Evolutionary conservation across 2,113 vertebrate genomes (phyloP).

Genomic region (Uria aalge): DNA sequence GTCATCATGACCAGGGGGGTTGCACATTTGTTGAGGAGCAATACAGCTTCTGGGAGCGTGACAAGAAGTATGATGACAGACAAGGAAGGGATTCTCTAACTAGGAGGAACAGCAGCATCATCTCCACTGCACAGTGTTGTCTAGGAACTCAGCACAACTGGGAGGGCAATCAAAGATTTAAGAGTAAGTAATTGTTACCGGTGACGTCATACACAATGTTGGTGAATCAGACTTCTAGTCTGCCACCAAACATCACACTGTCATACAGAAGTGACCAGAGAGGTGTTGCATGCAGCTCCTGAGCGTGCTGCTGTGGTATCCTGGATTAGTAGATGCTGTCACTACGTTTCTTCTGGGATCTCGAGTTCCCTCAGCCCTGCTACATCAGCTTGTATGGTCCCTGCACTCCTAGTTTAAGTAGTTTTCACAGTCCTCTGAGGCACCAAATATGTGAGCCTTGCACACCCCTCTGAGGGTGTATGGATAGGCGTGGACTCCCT

Average conservation of each 20-base stretch:
- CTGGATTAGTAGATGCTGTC: neutral
- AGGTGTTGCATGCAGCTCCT: rapidly evolving
- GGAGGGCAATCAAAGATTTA: neutral
- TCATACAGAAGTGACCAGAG: neutral
- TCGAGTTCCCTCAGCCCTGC: neutral
- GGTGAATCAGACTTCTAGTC: neutral
- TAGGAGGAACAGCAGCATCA: neutral
- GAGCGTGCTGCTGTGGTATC: neutral
- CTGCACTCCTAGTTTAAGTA: neutral
- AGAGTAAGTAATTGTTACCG: neutral
- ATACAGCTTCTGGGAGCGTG: neutral
- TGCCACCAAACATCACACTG: neutral
- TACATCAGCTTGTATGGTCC: neutral
- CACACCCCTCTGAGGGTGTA: neutral
- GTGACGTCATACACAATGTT: neutral
- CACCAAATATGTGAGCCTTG: neutral
- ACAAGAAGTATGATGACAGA: neutral
- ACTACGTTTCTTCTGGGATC: neutral
- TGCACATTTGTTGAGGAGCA: neutral
- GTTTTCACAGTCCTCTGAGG: neutral
- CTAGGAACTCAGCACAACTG: neutral
- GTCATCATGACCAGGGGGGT: neutral
- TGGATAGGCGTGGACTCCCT: conserved; percentile 17
- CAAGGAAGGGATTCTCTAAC: neutral
- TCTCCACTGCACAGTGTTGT: neutral